phyloP scores from a whole-genome alignment of 2,888 invertebrate species.

The Amiota minor region DNA sequence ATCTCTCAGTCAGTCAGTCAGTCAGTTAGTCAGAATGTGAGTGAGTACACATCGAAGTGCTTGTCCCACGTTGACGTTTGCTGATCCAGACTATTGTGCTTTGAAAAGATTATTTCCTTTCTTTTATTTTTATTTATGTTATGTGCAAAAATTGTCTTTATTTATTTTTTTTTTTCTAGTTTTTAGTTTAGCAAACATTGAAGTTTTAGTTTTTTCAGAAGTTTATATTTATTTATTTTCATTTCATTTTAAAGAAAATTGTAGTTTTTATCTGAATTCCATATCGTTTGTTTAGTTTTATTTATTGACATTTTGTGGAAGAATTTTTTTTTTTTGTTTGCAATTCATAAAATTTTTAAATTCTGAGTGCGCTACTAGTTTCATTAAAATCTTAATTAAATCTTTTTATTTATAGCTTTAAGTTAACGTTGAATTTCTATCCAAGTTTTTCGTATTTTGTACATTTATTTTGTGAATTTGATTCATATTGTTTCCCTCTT shows the following conservation, averaged over 20 bases:
- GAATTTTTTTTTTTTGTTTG: no score
- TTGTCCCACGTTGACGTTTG: background rate
- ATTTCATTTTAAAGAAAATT: conserved; percentile 18
- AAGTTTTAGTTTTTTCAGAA: background rate
- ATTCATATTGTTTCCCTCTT: no score
- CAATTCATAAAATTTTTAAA: conserved; percentile 48
- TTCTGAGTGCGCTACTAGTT: conserved; percentile 60
- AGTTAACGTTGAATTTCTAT: no score
- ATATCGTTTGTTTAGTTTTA: conserved; percentile 5
- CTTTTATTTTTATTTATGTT: conserved; percentile 5
- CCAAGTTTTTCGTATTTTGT: no score
- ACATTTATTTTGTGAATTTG: no score
- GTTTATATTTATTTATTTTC: conserved; percentile 7
- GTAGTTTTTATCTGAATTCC: conserved; percentile 4
- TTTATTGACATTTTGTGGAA: background rate
- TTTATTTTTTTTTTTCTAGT: conserved; percentile 5
- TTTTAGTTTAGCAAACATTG: conserved; percentile 21
- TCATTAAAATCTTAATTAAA: conserved; percentile 39
- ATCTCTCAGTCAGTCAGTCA: no score
- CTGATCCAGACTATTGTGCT: background rate
- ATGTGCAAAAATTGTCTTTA: background rate
- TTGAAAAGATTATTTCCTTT: background rate
- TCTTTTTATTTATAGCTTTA: no score
- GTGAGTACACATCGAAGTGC: background rate
- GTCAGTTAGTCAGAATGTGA: background rate